These are phyloP conservation scores for Aplysina aerophoba DNA, from an alignment of 37 sponge, comb jelly and placozoan species.

Conservation along the genomic window DNA sequence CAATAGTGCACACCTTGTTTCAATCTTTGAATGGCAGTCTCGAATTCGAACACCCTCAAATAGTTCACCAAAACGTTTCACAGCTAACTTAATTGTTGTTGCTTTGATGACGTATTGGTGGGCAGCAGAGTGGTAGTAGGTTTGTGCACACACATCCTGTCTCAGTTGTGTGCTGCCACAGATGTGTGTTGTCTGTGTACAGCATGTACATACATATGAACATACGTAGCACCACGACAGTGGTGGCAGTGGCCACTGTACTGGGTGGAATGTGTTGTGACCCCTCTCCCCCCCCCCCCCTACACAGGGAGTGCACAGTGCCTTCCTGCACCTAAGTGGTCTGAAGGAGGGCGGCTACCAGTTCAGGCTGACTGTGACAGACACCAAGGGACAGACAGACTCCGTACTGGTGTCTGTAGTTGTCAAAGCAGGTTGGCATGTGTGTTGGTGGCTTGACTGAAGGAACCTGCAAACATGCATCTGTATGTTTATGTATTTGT, in stretches of 20 bases:
- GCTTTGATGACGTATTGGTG: too few relatives aligned
- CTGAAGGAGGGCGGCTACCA: slow-evolving; percentile 52
- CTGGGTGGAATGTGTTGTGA: neutral
- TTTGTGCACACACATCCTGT: too few relatives aligned
- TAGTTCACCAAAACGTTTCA: too few relatives aligned
- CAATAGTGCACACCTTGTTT: too few relatives aligned
- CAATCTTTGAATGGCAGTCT: too few relatives aligned
- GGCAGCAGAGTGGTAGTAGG: too few relatives aligned
- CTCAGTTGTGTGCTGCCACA: neutral
- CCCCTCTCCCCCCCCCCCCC: slow-evolving; percentile 1
- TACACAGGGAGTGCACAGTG: slow-evolving; percentile 26
- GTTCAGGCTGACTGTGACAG: slow-evolving; percentile 77
- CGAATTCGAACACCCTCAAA: too few relatives aligned
- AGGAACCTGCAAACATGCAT: neutral
- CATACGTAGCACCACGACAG: too few relatives aligned
- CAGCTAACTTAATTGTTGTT: too few relatives aligned
- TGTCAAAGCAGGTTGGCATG: slow-evolving; percentile 39
- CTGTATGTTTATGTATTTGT: neutral
- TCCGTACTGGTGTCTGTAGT: slow-evolving; percentile 57
- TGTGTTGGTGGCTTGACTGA: neutral
- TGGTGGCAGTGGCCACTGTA: too few relatives aligned
- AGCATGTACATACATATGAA: too few relatives aligned
- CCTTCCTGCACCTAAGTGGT: slow-evolving; percentile 30
- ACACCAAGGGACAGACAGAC: slow-evolving; percentile 65
- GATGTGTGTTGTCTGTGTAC: too few relatives aligned